Evolutionary conservation across 2,113 vertebrate species (phyloP).

Genomic region (Apeltes quadracus): DNA sequence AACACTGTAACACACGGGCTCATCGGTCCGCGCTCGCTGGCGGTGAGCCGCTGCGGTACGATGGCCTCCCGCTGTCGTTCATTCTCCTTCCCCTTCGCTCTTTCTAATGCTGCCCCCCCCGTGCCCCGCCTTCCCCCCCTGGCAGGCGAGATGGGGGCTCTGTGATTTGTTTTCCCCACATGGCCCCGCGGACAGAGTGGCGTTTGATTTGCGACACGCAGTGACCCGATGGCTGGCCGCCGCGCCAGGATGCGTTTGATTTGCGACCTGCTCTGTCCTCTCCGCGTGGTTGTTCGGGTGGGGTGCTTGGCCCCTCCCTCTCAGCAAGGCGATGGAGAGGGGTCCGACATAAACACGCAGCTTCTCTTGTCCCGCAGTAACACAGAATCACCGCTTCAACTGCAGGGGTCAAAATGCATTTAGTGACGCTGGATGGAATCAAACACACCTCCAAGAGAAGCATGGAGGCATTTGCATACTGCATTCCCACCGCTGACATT

Average conservation of each 20-base stretch:
- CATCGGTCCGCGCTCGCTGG: constrained; percentile 16
- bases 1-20: constrained; percentile 1
- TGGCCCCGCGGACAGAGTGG: constrained; percentile 5
- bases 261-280: constrained; percentile 50
- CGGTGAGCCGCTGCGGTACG: not conserved
- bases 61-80: constrained; percentile 17
- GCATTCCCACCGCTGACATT: constrained; percentile 66
- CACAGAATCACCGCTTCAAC: constrained; percentile 6
- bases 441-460: constrained; percentile 12
- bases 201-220: constrained; percentile 64
- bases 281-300: constrained; percentile 6
- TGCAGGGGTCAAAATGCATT: not conserved
- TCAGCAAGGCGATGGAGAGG: not conserved
- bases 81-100: constrained; percentile 26
- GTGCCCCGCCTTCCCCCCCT: not conserved
- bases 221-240: constrained; percentile 51
- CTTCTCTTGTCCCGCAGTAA: constrained; percentile 24
- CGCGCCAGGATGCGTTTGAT: constrained; percentile 55
- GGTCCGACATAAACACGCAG: constrained; percentile 33
- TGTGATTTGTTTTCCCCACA: constrained; percentile 61
- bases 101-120: constrained; percentile 41
- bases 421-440: constrained; percentile 1
- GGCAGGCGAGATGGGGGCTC: constrained; percentile 56
- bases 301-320: not conserved
- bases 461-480: constrained; percentile 66